These are phyloP conservation scores for Hiodon alosoides DNA, from an alignment of 2,113 vertebrate species.

Conservation along the genomic window DNA sequence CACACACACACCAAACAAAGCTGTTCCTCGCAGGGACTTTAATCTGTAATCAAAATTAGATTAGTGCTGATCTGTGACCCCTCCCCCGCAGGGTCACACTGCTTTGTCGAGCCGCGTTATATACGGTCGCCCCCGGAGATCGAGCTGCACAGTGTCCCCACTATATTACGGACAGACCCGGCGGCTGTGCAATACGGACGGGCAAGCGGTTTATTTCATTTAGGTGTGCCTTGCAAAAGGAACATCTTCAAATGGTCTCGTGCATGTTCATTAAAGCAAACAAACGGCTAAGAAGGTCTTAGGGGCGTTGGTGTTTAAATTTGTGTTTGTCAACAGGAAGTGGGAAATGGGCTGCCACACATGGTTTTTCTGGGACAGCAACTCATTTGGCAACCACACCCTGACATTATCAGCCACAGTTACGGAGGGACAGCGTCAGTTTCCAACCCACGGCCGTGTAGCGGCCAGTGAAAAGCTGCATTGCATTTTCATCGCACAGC, in stretches of 20 bases:
- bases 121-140: no score
- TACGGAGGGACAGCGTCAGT: background rate
- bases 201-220: conserved; percentile 19
- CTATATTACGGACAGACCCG: conserved; percentile 10
- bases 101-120: background rate
- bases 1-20: conserved; percentile 2
- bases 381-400: background rate
- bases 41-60: conserved; percentile 35
- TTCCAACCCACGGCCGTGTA: background rate
- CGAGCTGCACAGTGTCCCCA: background rate
- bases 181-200: background rate
- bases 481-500: background rate
- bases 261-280: conserved; percentile 15
- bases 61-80: conserved; percentile 12
- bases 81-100: background rate
- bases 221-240: conserved; percentile 7
- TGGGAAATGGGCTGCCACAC: background rate
- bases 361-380: background rate
- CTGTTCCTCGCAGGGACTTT: background rate
- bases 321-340: background rate
- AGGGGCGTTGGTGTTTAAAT: conserved; percentile 3
- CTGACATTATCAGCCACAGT: conserved; percentile 5
- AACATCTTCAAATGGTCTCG: conserved; percentile 17
- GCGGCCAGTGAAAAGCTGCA: background rate
- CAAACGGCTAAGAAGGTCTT: background rate